A percentile compares a stretch with the other conserved stretches of the same genome.
Conservation (phyloP, 2,888 invertebrate species). For the Calephelis perditalis region DNA sequence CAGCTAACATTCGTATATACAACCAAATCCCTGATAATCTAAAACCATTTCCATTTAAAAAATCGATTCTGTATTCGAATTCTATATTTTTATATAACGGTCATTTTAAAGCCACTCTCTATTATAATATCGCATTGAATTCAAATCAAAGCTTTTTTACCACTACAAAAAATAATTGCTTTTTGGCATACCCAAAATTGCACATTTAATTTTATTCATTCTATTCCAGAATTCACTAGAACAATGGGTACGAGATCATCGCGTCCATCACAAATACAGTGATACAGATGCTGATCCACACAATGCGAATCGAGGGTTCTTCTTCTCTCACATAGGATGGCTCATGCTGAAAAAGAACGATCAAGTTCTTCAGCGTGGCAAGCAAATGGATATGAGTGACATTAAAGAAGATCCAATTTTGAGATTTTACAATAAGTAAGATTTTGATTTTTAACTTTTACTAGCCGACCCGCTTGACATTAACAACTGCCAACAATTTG, state of each 20-base stretch:
- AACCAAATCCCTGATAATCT: no score
- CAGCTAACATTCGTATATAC: no score
- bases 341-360: constrained; percentile 89
- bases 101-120: no score
- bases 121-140: no score
- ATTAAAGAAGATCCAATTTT: constrained; percentile 85
- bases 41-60: no score
- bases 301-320: constrained; percentile 89
- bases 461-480: no score
- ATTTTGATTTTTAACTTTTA: constrained; percentile 16
- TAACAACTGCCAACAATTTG: no score
- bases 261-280: constrained; percentile 89
- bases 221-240: constrained; percentile 53
- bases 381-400: constrained; percentile 87
- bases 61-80: no score
- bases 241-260: constrained; percentile 82
- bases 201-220: not conserved
- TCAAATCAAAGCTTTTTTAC: no score
- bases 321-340: constrained; percentile 95
- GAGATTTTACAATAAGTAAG: constrained; percentile 85
- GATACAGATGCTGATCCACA: constrained; percentile 93
- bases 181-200: no score
- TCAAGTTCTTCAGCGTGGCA: constrained; percentile 85
- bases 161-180: no score
- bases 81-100: no score